Evolutionary conservation across 37 sponge, comb jelly and placozoan species (phyloP).

Genomic region (Ephydatia muelleri): DNA sequence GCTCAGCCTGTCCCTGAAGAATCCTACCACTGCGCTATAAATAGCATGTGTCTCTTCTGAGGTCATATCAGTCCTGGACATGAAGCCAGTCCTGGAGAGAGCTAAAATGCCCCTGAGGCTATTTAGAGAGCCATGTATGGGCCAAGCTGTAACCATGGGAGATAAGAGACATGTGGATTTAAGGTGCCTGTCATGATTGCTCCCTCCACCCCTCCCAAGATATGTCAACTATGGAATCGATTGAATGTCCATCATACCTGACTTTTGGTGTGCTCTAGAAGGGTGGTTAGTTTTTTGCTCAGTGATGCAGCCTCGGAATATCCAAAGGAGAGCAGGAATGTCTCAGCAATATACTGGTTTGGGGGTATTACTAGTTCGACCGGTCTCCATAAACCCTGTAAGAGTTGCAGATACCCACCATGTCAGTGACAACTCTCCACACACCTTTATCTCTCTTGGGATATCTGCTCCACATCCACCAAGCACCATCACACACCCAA

Average conservation of each 20-base stretch:
- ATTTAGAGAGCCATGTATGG: background rate
- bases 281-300: background rate
- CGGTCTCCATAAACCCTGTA: conserved; percentile 21
- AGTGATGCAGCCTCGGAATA: conserved; percentile 18
- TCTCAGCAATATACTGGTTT: conserved; percentile 18
- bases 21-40: background rate
- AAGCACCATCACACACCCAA: conserved; percentile 46
- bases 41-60: background rate
- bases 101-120: background rate
- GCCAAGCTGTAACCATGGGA: conserved; percentile 46
- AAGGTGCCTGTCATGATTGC: too few relatives aligned
- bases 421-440: background rate
- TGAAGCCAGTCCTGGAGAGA: background rate
- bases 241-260: conserved; percentile 21
- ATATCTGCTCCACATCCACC: background rate
- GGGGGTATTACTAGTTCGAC: conserved; percentile 22
- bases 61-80: background rate
- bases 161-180: too few relatives aligned
- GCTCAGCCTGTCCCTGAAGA: background rate
- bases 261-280: conserved; percentile 12
- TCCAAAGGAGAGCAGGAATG: conserved; percentile 38
- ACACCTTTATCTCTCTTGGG: conserved; percentile 37
- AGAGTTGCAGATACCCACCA: background rate
- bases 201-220: too few relatives aligned
- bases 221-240: too few relatives aligned